phyloP scores from a whole-genome alignment of 2,797 vertebrate genomes.

The Podargus strigoides region DNA sequence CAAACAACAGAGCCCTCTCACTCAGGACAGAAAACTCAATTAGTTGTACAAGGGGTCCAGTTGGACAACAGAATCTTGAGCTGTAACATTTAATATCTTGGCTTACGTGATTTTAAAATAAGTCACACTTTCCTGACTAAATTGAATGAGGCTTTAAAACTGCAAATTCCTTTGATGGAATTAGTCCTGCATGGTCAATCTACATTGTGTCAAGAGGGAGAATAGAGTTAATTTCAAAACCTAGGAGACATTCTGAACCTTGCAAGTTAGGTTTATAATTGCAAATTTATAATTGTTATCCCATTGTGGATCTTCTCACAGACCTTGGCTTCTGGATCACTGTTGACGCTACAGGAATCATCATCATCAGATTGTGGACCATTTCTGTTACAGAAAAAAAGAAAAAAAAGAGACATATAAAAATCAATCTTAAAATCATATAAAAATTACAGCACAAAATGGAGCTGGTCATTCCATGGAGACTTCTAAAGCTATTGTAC shows the following conservation, averaged over 20 bases:
- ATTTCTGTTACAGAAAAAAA: conserved; percentile 73
- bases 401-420: neutral
- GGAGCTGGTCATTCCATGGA: neutral
- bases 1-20: neutral
- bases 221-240: neutral
- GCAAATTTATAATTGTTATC: neutral
- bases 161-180: neutral
- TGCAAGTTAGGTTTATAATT: neutral
- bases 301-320: conserved; percentile 26
- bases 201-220: neutral
- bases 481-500: conserved; percentile 65
- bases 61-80: neutral
- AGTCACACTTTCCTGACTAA: neutral
- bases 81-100: neutral
- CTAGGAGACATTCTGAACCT: neutral
- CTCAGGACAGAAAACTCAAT: neutral
- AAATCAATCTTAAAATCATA: neutral
- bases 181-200: neutral
- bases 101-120: neutral
- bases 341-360: conserved; percentile 86
- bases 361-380: conserved; percentile 85
- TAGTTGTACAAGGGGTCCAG: neutral
- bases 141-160: neutral
- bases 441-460: neutral
- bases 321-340: conserved; percentile 91